Base-by-base conservation (phyloP, 2,888 invertebrate species). In the Cephonodes hylas region DNA sequence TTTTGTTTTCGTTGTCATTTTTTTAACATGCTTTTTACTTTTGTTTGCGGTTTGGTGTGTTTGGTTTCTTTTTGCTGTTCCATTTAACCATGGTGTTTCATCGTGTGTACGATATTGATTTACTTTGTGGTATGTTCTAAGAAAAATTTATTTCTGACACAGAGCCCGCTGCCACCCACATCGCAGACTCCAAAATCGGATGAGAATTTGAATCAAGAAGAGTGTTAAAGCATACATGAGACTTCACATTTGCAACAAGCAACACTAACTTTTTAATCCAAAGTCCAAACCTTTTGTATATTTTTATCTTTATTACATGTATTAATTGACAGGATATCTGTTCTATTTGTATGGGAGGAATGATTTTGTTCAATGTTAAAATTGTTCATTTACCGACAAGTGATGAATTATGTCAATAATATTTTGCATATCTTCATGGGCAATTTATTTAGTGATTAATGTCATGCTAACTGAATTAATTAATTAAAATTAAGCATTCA, bases 191-290 rank as follows among this genome's bases (percentile, higher is more conserved):
- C 94, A 81, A 94, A 94, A 78, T 94, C 95, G 75, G 96, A 96
- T 84, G 96, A 95, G 85, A 96, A 96, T 92, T 93, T 96, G 90
- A 96, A 96, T 90, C 94, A 95, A 80, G 94, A 95, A 80, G 93
- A 94, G 82, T 93, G 89, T 89, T 93, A 93, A 78, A 74, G 68
- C 66, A 68, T 65, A 53, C 45, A 60, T 63, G 61, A 70, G 65
- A 70, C 61, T 68, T 72, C 63, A 64, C 59, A 70, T 76, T 75
- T 69, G 77, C 69, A 70, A 69, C 64, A 65, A 67, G 72, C 70
- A 76, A 73, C 76, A 76, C 77, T 38, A 78, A 78, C 72, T 71
- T 79, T 80, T 70, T 79, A 77, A 81, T 73, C 73, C 77, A 74
- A 77, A 85, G 83, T 86, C 84, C 81, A 86, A 83, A 77, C 31